Percentiles rank a stretch among this genome's conserved stretches.
Evolutionary conservation across 2,888 invertebrate genomes (phyloP).

Genomic region (Agrilus cyanescens): DNA sequence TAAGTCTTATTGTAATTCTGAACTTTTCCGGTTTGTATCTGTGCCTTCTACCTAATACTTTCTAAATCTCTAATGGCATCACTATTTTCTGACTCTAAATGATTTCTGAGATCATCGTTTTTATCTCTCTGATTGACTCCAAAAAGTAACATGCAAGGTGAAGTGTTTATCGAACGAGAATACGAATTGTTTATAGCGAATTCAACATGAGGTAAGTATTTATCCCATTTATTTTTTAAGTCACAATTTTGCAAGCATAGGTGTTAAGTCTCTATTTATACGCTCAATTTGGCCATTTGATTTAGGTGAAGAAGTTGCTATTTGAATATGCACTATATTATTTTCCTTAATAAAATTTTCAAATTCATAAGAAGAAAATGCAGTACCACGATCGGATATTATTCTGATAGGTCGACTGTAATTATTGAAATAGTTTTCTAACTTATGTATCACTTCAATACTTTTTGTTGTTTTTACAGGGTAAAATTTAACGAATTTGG

Average conservation of each 20-base stretch:
- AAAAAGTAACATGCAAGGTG: constrained; percentile 20
- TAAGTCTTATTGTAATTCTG: constrained; percentile 18
- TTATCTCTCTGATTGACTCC: constrained; percentile 19
- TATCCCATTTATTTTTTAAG: constrained; percentile 15
- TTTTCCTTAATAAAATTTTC: constrained; percentile 13
- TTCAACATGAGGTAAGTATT: constrained; percentile 9
- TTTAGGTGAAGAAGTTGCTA: constrained; percentile 20
- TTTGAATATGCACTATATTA: constrained; percentile 16
- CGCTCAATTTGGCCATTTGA: constrained; percentile 24
- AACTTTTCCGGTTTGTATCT: constrained; percentile 11
- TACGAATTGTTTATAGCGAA: constrained; percentile 16
- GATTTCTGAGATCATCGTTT: constrained; percentile 13
- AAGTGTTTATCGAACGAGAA: constrained; percentile 17
- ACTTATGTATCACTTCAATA: constrained; percentile 12
- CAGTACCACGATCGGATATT: constrained; percentile 20
- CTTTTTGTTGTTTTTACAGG: constrained; percentile 13
- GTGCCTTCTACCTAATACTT: constrained; percentile 9
- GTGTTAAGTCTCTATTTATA: constrained; percentile 16
- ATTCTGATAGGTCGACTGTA: constrained; percentile 16
- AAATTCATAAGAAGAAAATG: constrained; percentile 20
- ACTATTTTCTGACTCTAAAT: constrained; percentile 7
- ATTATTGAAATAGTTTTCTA: constrained; percentile 14
- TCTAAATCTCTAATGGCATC: constrained; percentile 14
- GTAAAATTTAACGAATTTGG: constrained; percentile 20
- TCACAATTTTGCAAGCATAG: constrained; percentile 18